These are phyloP conservation scores for Anagrus nilaparvatae DNA, from an alignment of 1,140 invertebrate species.

Conservation along the genomic window DNA sequence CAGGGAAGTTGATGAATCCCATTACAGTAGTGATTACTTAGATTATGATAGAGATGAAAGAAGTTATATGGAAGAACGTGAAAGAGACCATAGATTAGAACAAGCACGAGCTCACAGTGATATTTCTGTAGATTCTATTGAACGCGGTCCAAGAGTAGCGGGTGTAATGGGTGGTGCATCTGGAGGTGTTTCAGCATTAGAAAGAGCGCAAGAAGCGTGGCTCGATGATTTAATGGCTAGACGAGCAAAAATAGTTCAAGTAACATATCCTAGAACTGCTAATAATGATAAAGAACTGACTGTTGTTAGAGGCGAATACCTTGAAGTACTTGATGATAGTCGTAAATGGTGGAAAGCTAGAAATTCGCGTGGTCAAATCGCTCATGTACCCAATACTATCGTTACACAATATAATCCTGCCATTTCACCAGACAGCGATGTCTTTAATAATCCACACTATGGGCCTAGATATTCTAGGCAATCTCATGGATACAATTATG, in stretches of 20 bases:
- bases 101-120: slow-evolving; percentile 53
- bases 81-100: slow-evolving; percentile 28
- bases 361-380: slow-evolving; percentile 77
- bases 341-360: slow-evolving; percentile 98
- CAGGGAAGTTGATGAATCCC: slow-evolving; percentile 41
- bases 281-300: slow-evolving; percentile 97
- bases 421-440: slow-evolving; percentile 41
- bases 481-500: slow-evolving; percentile 37
- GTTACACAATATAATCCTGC: slow-evolving; percentile 58
- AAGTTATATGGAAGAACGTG: slow-evolving; percentile 39
- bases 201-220: slow-evolving; percentile 51
- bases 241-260: slow-evolving; percentile 78
- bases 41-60: slow-evolving; percentile 46
- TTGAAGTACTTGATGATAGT: slow-evolving; percentile 89
- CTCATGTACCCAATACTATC: slow-evolving; percentile 96
- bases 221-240: slow-evolving; percentile 63
- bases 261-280: slow-evolving; percentile 90
- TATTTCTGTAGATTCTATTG: slow-evolving; percentile 67
- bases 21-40: slow-evolving; percentile 51
- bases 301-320: slow-evolving; percentile 86
- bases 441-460: slow-evolving; percentile 66
- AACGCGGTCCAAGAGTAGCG: slow-evolving; percentile 43
- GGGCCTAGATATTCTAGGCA: slow-evolving; percentile 41
- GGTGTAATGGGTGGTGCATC: background rate
- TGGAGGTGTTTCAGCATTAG: slow-evolving; percentile 35